phyloP scores from a whole-genome alignment of 2,113 vertebrate genomes.

The Poeciliopsis retropinna region DNA sequence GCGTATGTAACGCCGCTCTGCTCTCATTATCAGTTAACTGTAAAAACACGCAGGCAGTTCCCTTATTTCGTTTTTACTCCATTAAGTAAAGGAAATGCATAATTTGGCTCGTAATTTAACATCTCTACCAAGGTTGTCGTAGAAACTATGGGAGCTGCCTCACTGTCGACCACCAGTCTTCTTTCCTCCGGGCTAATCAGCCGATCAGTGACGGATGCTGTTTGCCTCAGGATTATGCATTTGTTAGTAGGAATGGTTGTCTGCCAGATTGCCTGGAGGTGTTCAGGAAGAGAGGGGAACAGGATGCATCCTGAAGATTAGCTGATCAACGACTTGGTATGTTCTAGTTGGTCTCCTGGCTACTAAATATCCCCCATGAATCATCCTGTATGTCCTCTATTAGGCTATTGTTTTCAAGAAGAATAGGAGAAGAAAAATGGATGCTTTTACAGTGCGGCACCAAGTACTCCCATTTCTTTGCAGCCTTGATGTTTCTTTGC shows the following conservation, averaged over 20 bases:
- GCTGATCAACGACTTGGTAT: constrained; percentile 20
- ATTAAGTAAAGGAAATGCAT: constrained; percentile 68
- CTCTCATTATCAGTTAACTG: constrained; percentile 66
- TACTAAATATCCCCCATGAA: constrained; percentile 19
- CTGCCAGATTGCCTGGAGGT: background rate
- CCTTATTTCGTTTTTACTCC: constrained; percentile 63
- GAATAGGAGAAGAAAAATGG: constrained; percentile 29
- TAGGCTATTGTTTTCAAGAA: constrained; percentile 23
- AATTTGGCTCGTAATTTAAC: constrained; percentile 66
- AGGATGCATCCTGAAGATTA: constrained; percentile 1
- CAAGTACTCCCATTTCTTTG: constrained; percentile 17
- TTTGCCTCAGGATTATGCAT: constrained; percentile 46
- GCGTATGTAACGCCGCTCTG: constrained; percentile 28
- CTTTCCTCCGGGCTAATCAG: constrained; percentile 27
- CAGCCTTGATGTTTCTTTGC: background rate
- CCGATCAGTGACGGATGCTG: constrained; percentile 31
- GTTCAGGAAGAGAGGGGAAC: constrained; percentile 13
- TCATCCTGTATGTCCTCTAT: constrained; percentile 4
- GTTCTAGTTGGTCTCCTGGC: constrained; percentile 8
- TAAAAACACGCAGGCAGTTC: constrained; percentile 62
- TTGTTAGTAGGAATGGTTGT: constrained; percentile 37
- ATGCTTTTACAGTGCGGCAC: constrained; percentile 1
- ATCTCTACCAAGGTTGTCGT: constrained; percentile 53
- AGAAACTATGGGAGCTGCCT: constrained; percentile 36
- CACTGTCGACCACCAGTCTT: constrained; percentile 14